These are phyloP conservation scores for Caenorhabditis sinica DNA, from an alignment of 2,888 invertebrate genomes.

Conservation along the genomic window DNA sequence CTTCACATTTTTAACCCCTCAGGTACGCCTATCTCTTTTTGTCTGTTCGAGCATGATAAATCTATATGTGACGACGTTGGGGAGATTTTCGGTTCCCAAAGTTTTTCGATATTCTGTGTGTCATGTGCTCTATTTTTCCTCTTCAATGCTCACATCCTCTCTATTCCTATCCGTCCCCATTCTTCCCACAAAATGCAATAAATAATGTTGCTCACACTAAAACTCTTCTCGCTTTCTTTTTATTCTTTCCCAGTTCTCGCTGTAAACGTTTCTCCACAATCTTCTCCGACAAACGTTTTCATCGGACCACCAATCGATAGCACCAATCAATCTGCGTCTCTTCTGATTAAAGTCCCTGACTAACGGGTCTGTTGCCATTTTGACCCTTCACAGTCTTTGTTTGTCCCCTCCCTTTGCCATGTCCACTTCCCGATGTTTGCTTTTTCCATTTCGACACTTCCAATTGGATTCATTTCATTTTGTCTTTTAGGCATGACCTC, in stretches of 20 bases:
- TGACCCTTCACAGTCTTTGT: conserved; percentile 34
- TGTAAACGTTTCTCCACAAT: neutral
- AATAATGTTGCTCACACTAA: conserved; percentile 16
- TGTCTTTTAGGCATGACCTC: conserved; percentile 50
- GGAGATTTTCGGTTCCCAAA: conserved; percentile 13
- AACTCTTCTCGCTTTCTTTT: conserved; percentile 8
- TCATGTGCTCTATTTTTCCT: conserved; percentile 42
- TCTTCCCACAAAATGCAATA: conserved; percentile 39
- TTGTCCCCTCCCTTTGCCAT: conserved; percentile 44
- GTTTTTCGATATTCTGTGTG: neutral
- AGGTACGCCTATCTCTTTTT: conserved; percentile 33
- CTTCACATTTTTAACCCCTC: conserved; percentile 33
- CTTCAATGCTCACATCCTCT: conserved; percentile 15
- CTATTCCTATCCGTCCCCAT: neutral
- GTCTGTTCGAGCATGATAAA: conserved; percentile 6
- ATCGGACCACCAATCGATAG: conserved; percentile 56
- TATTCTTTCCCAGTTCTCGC: neutral
- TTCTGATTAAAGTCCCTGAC: conserved; percentile 21
- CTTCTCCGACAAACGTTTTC: neutral
- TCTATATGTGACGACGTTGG: conserved; percentile 5
- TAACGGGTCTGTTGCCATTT: conserved; percentile 33
- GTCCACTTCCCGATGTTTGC: conserved; percentile 57
- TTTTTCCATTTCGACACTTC: conserved; percentile 42
- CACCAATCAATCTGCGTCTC: conserved; percentile 41
- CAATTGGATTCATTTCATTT: conserved; percentile 23